A percentile compares a stretch with the other conserved stretches of the same genome.
phyloP scores from a whole-genome alignment of 1,140 invertebrate species.

The Hycleus phaleratus region DNA sequence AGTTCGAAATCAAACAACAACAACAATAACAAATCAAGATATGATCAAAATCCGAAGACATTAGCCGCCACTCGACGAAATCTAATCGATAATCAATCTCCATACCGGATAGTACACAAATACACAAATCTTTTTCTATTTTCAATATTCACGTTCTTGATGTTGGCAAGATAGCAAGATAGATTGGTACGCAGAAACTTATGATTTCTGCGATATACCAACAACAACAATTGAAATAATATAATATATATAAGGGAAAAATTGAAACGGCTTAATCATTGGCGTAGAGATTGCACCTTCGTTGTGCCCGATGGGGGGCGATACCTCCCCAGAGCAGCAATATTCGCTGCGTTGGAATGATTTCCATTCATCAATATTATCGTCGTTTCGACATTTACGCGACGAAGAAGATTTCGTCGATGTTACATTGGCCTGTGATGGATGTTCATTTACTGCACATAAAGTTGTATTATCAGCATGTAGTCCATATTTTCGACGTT shows the following conservation, averaged over 20 bases:
- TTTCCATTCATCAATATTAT: conserved; percentile 82
- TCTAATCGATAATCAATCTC: too few relatives aligned
- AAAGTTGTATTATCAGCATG: conserved; percentile 86
- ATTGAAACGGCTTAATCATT: conserved; percentile 38
- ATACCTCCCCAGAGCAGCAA: conserved; percentile 67
- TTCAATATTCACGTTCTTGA: too few relatives aligned
- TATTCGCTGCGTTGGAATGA: conserved; percentile 91
- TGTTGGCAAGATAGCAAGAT: conserved; percentile 3
- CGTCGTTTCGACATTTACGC: conserved; percentile 73
- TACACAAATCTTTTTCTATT: too few relatives aligned
- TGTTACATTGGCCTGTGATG: conserved; percentile 86
- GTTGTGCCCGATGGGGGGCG: conserved; percentile 46
- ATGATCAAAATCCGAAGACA: too few relatives aligned
- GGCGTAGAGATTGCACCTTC: conserved; percentile 41
- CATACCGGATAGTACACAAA: too few relatives aligned
- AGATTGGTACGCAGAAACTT: background rate
- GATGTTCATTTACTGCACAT: conserved; percentile 79
- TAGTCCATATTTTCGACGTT: conserved; percentile 82
- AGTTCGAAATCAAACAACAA: too few relatives aligned
- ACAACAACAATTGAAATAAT: too few relatives aligned
- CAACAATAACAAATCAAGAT: too few relatives aligned
- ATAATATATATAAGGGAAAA: background rate
- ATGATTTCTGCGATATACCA: too few relatives aligned
- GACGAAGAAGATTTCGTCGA: conserved; percentile 86
- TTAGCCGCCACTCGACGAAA: too few relatives aligned